Evolutionary conservation across 2,888 invertebrate species (phyloP).

Genomic region (Phanerotoma sp.): DNA sequence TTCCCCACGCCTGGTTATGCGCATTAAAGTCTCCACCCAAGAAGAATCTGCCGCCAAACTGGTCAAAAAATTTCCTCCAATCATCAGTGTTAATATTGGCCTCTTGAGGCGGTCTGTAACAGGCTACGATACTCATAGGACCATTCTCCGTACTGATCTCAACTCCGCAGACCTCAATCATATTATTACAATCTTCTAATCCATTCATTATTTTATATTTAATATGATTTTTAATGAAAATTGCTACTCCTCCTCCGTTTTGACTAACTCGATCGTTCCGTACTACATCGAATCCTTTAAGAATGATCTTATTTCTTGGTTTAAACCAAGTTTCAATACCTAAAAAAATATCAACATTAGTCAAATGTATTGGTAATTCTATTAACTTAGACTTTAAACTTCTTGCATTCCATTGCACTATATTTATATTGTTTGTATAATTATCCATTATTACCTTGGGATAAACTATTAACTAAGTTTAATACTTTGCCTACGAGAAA

Average conservation of each 20-base stretch:
- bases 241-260: neutral
- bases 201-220: neutral
- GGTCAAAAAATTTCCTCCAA: neutral
- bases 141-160: neutral
- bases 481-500: no score
- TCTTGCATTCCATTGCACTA: neutral
- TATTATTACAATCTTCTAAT: neutral
- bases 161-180: neutral
- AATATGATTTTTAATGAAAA: neutral
- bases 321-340: neutral
- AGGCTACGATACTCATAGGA: neutral
- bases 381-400: neutral
- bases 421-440: no score
- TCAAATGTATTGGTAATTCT: neutral
- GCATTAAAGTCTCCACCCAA: neutral
- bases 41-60: neutral
- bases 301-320: neutral
- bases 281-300: neutral
- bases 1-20: neutral
- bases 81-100: neutral
- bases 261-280: neutral
- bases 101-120: neutral
- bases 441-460: no score
- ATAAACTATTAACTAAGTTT: no score
- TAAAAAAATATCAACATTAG: neutral